Evolutionary conservation across 2,113 vertebrate genomes (phyloP), one percentile per base, ranked within the genome.

Genomic region (Propithecus coquereli): DNA sequence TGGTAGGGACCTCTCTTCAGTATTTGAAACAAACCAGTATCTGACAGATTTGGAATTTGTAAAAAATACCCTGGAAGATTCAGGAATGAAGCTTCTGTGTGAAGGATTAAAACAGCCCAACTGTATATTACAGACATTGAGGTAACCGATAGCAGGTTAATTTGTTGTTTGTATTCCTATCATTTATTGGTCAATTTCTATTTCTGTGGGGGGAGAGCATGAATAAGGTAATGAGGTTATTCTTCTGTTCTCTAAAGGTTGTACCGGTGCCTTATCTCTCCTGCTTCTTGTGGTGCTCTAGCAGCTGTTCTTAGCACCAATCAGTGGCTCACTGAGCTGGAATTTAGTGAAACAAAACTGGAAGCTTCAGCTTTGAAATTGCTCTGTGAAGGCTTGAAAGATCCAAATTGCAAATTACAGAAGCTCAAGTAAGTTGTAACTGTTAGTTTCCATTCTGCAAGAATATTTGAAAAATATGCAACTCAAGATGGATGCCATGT

Each of bases 11-110:
- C 96, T 98, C 34, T 93, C 98, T 87, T 98, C 93, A 47, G 90
- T 98, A 85, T 96, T 98, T 97, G 96, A 97, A 87, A 98, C 97
- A 47, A 98, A 98, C 97, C 97, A 98, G 80, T 98, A 96, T 77
- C 96, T 98, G 50, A 90, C 70, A 95, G 97, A 98, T 68, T 97
- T 98, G 37, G 98, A 98, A 57, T 98, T 99, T 96, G 94, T 98
- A 40, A 98, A 97, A 97, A 98, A 97, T 32, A 96, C 97, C 32
- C 50, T 98, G 87, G 93, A 98, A 97, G 97, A 98, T 71, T 96
- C 91, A 0, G 98, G 97, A 80, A 97, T 98, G 97, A 98, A 98
- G 22, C 90, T 98, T 90, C 90, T 98, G 17, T 98, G 98, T 93
- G 90, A 98, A 97, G 97, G 97, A 0, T 97, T 98, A 93, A 98